Evolutionary conservation across 92 coral and sea anemone genomes (phyloP), one percentile per base, ranked within the genome.

Genomic region (Paramuricea clavata): DNA sequence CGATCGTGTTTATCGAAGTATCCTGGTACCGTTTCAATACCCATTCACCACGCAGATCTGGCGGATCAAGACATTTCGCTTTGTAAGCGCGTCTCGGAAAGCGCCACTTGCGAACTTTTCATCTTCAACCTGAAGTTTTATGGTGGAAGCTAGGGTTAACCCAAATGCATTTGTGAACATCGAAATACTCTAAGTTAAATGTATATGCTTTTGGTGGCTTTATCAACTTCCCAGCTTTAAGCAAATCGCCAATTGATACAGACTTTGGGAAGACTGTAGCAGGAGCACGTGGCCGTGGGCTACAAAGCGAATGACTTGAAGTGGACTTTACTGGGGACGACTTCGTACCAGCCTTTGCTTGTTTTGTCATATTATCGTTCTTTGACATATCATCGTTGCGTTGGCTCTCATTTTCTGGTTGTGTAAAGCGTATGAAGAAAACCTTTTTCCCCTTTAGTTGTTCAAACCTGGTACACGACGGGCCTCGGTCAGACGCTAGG

Each of bases 1-100:
- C 67, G 31, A 92, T 75, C 12, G 92, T 54, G 32, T 72, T 26
- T 11, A 70, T n/a, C 33, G 90, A 75, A 69, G 52, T 39, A 23
- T 89, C 79, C n/a, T 72, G 56, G 72, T 88, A 89, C 81, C 75
- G 49, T 50, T 88, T 92, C 6, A 88, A 81, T n/a, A 92, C 92
- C 89, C 86, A 91, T 13, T 78, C 85, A 28, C 85, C 80, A 28
- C 79, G 78, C 54, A 42, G 44, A 13, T 31, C 68, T 30, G 31
- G 47, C 23, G 27, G 49, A 69, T 31, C 76, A 49, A 81, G 34
- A 15, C 68, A 78, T 21, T 69, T 87, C 23, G 92, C 92, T 57
- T 67, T 69, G 61, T 49, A 89, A 44, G 90, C 92, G n/a, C n/a
- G 59, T 89, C 87, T 68, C 90, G 32, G 84, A 86, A 41, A 82